phyloP scores from a whole-genome alignment of 2,797 vertebrate species.

The Sparidentex hasta region DNA sequence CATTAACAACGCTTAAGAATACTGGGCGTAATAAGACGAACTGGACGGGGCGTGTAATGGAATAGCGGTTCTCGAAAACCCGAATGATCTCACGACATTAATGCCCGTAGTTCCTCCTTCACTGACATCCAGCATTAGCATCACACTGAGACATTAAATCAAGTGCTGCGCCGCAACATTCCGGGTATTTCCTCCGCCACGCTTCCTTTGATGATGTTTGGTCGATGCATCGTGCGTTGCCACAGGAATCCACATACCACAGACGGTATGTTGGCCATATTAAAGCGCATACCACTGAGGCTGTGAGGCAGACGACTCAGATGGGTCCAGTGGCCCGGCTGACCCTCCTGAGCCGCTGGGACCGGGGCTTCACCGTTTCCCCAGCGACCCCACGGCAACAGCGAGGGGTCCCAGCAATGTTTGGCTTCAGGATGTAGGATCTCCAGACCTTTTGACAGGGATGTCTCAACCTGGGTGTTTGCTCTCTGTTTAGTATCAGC shows the following conservation, averaged over 20 bases:
- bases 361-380: constrained; percentile 77
- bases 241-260: constrained; percentile 71
- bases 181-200: constrained; percentile 53
- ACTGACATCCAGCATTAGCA: constrained; percentile 61
- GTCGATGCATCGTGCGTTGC: constrained; percentile 59
- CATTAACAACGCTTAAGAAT: constrained; percentile 72
- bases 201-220: constrained; percentile 55
- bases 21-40: constrained; percentile 48
- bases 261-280: constrained; percentile 70
- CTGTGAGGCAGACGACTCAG: constrained; percentile 63
- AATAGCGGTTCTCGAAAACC: constrained; percentile 69
- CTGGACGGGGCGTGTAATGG: constrained; percentile 61
- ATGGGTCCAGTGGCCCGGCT: constrained; percentile 74
- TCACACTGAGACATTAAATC: constrained; percentile 50
- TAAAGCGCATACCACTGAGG: constrained; percentile 73
- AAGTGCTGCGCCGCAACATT: constrained; percentile 49
- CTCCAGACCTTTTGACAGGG: constrained; percentile 56
- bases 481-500: constrained; percentile 35
- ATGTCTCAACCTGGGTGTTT: constrained; percentile 52
- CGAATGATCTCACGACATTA: constrained; percentile 49
- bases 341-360: constrained; percentile 75
- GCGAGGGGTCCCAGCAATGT: constrained; percentile 84
- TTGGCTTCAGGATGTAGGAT: constrained; percentile 75
- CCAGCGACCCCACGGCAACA: constrained; percentile 80
- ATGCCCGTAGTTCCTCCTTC: constrained; percentile 34